phyloP scores from a whole-genome alignment of 2,113 vertebrate genomes.

The Cyanoderma ruficeps region DNA sequence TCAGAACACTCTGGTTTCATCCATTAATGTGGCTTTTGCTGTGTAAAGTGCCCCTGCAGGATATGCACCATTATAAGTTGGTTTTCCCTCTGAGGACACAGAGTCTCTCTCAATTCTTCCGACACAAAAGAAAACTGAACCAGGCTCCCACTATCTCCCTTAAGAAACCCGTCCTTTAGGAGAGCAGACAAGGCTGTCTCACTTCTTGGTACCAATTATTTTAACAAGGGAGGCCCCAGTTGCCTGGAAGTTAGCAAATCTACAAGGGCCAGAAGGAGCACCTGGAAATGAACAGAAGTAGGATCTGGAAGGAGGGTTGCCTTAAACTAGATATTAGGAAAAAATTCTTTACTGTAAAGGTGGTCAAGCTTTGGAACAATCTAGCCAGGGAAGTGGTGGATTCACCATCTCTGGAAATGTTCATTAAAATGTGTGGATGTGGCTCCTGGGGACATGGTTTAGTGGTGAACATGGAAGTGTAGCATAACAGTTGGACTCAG shows the following conservation, averaged over 20 bases:
- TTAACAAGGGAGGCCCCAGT: neutral
- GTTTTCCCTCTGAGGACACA: neutral
- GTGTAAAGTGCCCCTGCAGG: neutral
- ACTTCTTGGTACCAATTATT: neutral
- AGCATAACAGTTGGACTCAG: neutral
- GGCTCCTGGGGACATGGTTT: neutral
- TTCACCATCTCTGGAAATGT: neutral
- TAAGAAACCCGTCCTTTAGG: neutral
- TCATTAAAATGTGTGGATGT: neutral
- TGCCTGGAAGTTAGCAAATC: neutral
- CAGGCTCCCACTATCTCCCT: neutral
- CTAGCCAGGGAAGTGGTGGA: neutral
- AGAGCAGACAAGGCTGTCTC: neutral
- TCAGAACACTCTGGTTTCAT: neutral
- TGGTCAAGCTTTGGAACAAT: neutral
- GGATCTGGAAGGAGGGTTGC: neutral
- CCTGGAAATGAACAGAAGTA: neutral
- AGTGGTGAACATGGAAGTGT: neutral
- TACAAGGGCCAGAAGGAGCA: neutral
- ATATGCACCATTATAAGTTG: neutral
- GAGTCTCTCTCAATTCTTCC: neutral
- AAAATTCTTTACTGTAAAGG: neutral
- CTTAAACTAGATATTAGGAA: neutral
- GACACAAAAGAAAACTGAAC: neutral
- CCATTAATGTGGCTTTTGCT: neutral